Base-by-base conservation (phyloP, 1,140 invertebrate genomes). In the Teleogryllus occipitalis region DNA sequence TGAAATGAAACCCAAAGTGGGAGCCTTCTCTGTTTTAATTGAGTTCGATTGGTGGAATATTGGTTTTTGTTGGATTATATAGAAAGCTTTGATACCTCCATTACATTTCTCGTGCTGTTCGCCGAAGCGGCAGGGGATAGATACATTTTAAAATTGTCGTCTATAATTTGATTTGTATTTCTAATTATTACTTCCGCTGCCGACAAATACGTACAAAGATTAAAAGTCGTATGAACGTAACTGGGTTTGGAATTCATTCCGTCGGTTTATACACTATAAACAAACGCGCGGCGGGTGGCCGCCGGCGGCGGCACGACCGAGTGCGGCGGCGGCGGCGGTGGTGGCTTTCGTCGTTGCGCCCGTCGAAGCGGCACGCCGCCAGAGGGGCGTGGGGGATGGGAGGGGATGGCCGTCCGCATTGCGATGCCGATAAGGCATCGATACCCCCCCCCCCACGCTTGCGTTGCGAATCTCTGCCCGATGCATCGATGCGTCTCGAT, bases 161-260 rank as follows among this genome's bases (percentile, higher is more conserved):
- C 54, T 65, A 65, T 65, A 65, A 65, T 65, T 65, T 65, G 54
- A 65, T 65, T 65, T 65, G 54, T 65, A 65, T 65, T 65, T 65
- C 54, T 65, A 65, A 65, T 65, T 65, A 65, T 65, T 65, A 65
- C 54, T 65, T 65, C 54, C 54, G 54, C 54, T 65, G 54, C 54
- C 54, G 54, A 65, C 54, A 65, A 65, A 65, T 14, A 65, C 54
- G 54, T 65, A 65, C 54, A 65, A 65, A 65, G 54, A 65, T 65
- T 65, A 65, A 65, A 65, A 65, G 54, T 65, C 54, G 54, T 65
- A 65, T 65, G 54, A 65, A 65, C 54, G 54, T 65, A 65, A 65
- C 54, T 65, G 54, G 54, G 54, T 65, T 65, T 65, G 54, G 54
- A 65, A 65, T 65, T 65, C 54, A 65, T 65, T 65, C 54, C 54